A percentile compares a stretch with the other conserved stretches of the same genome.
These are phyloP conservation scores for Agrochola macilenta DNA, from an alignment of 2,888 invertebrate species.

Conservation along the genomic window DNA sequence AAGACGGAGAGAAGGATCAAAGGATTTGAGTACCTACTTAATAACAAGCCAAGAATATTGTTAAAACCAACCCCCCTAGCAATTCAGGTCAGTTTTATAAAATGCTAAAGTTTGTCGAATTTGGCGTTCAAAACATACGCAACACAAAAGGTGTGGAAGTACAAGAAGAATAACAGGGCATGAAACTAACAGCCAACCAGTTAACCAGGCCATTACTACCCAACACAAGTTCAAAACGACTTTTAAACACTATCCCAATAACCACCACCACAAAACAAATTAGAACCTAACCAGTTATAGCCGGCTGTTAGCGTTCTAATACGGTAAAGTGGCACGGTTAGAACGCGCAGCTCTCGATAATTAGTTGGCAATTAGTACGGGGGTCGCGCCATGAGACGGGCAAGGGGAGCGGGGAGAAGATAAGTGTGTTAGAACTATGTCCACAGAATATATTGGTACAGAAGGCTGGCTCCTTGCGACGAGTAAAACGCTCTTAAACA, in stretches of 20 bases:
- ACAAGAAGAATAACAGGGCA: background rate
- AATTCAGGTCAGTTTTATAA: background rate
- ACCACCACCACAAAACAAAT: conserved; percentile 17
- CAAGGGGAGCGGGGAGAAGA: background rate
- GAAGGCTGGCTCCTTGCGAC: background rate
- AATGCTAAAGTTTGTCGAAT: background rate
- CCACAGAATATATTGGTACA: background rate
- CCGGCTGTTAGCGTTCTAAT: conserved; percentile 46
- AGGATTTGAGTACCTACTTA: background rate
- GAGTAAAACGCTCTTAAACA: background rate
- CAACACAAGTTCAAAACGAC: conserved; percentile 10
- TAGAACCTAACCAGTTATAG: conserved; percentile 34
- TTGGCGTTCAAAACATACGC: background rate
- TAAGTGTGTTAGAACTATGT: conserved; percentile 41
- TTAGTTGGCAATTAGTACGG: conserved; percentile 63
- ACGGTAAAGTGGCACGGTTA: conserved; percentile 48
- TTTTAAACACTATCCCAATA: conserved; percentile 26
- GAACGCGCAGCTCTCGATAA: conserved; percentile 53
- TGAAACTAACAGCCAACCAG: background rate
- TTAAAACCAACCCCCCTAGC: background rate
- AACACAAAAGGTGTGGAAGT: background rate
- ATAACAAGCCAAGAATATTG: background rate
- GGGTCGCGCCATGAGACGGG: conserved; percentile 33
- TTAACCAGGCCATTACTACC: conserved; percentile 5
- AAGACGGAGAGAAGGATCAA: background rate